Evolutionary conservation across 2,888 invertebrate genomes (phyloP).

Genomic region (Sepiola atlantica): DNA sequence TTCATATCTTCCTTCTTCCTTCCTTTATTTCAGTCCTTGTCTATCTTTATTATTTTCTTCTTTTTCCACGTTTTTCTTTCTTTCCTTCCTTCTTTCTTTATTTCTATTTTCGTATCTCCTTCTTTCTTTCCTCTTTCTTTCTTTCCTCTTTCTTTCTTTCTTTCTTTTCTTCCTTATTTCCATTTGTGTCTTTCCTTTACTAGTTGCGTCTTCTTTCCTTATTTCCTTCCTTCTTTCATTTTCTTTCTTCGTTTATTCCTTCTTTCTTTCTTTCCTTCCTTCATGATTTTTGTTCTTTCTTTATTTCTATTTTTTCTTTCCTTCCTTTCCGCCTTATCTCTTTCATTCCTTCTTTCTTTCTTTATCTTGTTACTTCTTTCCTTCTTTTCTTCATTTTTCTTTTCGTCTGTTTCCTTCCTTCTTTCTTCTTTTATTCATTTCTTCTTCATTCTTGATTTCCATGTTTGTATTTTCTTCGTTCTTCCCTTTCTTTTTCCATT

Average conservation of each 20-base stretch:
- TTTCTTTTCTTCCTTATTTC: not conserved
- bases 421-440: not conserved
- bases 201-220: no score
- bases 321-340: not conserved
- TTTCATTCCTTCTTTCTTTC: not conserved
- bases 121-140: not conserved
- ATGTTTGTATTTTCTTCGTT: not conserved
- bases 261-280: not conserved
- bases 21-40: no score
- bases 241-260: not conserved
- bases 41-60: not conserved
- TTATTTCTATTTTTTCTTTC: no score
- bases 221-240: not conserved
- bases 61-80: not conserved
- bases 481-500: not conserved
- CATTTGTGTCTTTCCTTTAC: rapidly evolving
- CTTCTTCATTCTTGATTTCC: not conserved
- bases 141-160: not conserved
- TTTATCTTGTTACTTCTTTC: not conserved
- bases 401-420: no score
- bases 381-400: not conserved
- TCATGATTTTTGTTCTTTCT: no score
- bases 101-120: no score
- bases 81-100: not conserved
- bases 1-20: no score